Evolutionary conservation across 1,140 invertebrate genomes (phyloP), one percentile per base, ranked within the genome.

Genomic region (Meloidogyne floridensis): DNA sequence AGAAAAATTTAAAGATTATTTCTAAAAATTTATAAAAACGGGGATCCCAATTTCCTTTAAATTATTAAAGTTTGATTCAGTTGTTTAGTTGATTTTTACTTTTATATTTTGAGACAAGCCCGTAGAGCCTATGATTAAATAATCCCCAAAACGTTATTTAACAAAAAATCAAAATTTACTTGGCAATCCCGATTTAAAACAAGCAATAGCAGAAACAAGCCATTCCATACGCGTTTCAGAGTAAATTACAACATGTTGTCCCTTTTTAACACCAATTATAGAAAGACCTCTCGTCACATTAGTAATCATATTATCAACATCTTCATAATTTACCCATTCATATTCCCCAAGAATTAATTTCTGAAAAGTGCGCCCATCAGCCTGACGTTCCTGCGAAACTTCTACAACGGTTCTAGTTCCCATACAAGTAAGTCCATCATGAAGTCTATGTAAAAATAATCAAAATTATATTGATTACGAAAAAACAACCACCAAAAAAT

Each of bases 201-300:
- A 94, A 72, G 95, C 95, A 88, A 97, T 94, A 6, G 96, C 94
- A 0, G 95, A 94, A 59, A 98, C 93, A 93, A 98, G 94, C 96
- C 97, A 99, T 92, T 99, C 96, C 42, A 94, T 94, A 83, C 96
- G 92, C 0, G 97, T 99, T 92, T 99, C 97, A 0, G 96, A 95
- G 91, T 98, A 98, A 85, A 99, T 94, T 18, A 95, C 94, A 81
- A 98, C 91, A 86, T 95, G 95, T 75, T 93, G 91, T 9, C 92
- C 92, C 1, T 93, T 92, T 76, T 92, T 91, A 81, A 94, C 92
- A 7, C 92, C 93, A 59, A 92, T 81, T 7, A 65, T 65, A n/a
- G 87, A 93, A 20, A 78, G 56, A 15, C 76, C 76, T n/a, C 47
- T n/a, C 20, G 56, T 59, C 3, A 78, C 51, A 32, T 78, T 70